These are phyloP conservation scores for Monopis laevigella DNA, from an alignment of 2,888 invertebrate species.

Conservation along the genomic window DNA sequence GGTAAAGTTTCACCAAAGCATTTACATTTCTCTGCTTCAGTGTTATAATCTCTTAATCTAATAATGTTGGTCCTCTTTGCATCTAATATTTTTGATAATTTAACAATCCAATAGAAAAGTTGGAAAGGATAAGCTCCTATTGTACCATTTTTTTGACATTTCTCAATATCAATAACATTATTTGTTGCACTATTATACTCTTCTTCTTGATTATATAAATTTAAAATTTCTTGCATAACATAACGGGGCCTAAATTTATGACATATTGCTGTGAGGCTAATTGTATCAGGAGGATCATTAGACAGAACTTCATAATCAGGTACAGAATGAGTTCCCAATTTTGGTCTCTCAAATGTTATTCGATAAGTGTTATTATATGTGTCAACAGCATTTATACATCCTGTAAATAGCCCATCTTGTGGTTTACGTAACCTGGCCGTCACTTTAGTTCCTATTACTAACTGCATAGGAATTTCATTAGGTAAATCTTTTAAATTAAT, in stretches of 20 bases:
- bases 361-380: conserved; percentile 94
- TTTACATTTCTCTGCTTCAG: conserved; percentile 87
- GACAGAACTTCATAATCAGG: conserved; percentile 97
- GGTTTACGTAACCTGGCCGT: conserved; percentile 90
- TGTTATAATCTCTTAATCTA: conserved; percentile 85
- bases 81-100: conserved; percentile 84
- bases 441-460: conserved; percentile 95
- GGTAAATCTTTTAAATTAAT: conserved; percentile 88
- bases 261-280: conserved; percentile 84
- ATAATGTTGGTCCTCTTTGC: conserved; percentile 85
- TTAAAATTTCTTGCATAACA: conserved; percentile 65
- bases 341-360: conserved; percentile 92
- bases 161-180: conserved; percentile 72
- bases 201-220: conserved; percentile 45
- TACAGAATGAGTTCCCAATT: conserved; percentile 93
- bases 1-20: conserved; percentile 82
- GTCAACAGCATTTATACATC: conserved; percentile 94
- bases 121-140: conserved; percentile 87
- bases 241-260: conserved; percentile 81
- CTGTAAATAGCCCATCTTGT: conserved; percentile 95
- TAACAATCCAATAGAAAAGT: conserved; percentile 86
- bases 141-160: conserved; percentile 51
- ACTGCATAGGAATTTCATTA: conserved; percentile 91
- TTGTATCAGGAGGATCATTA: conserved; percentile 90
- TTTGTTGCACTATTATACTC: conserved; percentile 54